Evolutionary conservation across 92 coral and sea anemone genomes (phyloP).

Genomic region (Zoanthus sansibaricus): DNA sequence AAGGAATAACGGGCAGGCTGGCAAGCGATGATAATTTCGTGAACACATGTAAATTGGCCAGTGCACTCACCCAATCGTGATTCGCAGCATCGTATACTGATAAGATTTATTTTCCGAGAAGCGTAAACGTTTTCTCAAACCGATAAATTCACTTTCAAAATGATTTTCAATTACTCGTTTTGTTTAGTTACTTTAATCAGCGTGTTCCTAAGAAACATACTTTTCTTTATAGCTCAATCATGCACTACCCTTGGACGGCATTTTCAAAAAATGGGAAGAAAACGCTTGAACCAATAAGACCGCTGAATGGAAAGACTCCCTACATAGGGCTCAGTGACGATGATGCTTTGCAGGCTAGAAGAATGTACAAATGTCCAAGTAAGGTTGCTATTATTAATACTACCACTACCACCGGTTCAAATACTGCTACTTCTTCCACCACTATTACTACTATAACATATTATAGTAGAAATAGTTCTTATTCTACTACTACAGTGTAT

Average conservation of each 20-base stretch:
- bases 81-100: too few relatives aligned
- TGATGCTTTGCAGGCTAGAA: slow-evolving; percentile 88
- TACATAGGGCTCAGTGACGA: slow-evolving; percentile 87
- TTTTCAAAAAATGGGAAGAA: slow-evolving; percentile 85
- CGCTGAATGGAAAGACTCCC: slow-evolving; percentile 81
- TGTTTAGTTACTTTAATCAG: too few relatives aligned
- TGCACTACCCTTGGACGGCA: slow-evolving; percentile 96
- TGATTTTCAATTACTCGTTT: too few relatives aligned
- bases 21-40: too few relatives aligned
- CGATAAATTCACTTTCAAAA: too few relatives aligned
- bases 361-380: slow-evolving; percentile 96
- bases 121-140: too few relatives aligned
- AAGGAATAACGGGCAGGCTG: too few relatives aligned
- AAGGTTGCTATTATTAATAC: slow-evolving; percentile 1
- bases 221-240: slow-evolving; percentile 64
- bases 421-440: neutral
- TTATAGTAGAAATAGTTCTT: neutral
- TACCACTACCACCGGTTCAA: neutral
- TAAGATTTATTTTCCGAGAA: too few relatives aligned
- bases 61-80: too few relatives aligned
- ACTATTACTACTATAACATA: neutral
- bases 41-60: too few relatives aligned
- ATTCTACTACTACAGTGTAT: too few relatives aligned
- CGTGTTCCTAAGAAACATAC: neutral
- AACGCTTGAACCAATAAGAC: slow-evolving; percentile 81